Evolutionary conservation across 2,797 vertebrate species (phyloP).

Genomic region (Enteromius radiatus): DNA sequence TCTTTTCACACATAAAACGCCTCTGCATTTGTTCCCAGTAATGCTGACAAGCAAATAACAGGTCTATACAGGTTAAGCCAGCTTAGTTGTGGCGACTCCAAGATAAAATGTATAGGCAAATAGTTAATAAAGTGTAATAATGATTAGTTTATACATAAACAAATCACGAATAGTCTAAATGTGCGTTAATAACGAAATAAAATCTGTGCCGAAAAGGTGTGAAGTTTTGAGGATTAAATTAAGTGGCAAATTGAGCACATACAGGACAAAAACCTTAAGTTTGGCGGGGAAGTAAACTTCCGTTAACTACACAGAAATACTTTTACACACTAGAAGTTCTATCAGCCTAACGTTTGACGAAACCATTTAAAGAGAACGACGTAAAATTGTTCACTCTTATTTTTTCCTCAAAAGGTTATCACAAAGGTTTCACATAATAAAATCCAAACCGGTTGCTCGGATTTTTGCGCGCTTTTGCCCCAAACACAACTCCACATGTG

Average conservation of each 20-base stretch:
- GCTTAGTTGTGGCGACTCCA: neutral
- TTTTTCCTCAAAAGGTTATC: neutral
- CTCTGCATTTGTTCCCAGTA: neutral
- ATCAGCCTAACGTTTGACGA: neutral
- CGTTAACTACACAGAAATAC: no score
- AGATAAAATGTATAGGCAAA: neutral
- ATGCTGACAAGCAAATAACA: slow-evolving; percentile 6
- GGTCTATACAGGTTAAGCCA: slow-evolving; percentile 28
- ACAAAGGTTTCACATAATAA: neutral
- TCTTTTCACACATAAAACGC: neutral
- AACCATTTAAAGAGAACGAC: neutral
- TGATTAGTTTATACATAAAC: neutral
- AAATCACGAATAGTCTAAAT: neutral
- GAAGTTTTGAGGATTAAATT: neutral
- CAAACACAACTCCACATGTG: neutral
- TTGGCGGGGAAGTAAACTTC: neutral
- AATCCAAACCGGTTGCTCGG: neutral
- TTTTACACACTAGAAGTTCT: no score
- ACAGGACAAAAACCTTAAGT: neutral
- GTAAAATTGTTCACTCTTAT: neutral
- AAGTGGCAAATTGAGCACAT: neutral
- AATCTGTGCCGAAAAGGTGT: neutral
- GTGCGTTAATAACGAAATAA: neutral
- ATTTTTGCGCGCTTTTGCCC: neutral
- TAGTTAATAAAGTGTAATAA: neutral